Evolutionary conservation across 2,888 invertebrate species (phyloP), one percentile per base, ranked within the genome.

Genomic region (Diogma glabrata): DNA sequence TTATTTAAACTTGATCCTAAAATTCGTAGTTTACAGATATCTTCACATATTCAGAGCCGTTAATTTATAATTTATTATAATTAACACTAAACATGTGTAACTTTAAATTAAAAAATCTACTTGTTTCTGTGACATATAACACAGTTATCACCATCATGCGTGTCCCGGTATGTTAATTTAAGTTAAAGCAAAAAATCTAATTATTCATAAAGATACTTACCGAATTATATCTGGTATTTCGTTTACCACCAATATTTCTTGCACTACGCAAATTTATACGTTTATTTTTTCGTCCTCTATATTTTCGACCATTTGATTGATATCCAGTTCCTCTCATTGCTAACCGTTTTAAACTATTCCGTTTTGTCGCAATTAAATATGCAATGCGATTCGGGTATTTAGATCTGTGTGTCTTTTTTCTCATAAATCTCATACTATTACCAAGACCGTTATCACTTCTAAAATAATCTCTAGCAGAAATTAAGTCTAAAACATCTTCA

Each of bases 361-460:
- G 77, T 51, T 86, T 81, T 55, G 83, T 79, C 3, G 84, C 81
- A 51, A 87, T 84, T 47, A 87, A 67, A 57, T 82, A 81, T 17
- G 84, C 82, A 60, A 87, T 78, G 55, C 84, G 74, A 65, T 84
- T 86, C 1, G 79, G 76, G 50, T 77, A 78, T 30, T 78, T 62
- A 36, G 61, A 58, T 12, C 67, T 64, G 57, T 70, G 71, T 30
- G 65, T 62, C 58, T 58, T 72, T 24, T 6, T 24, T 7, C 24
- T 6, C 6, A 6, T 6, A 9, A 6, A 24, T n/a, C 30, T 22
- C 19, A 33, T 33, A 20, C 14, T 30, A 14, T 19, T 23, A 3
- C 14, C 20, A 9, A 22, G n/a, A 10, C 19, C 24, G 6, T 19
- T 33, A 48, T 33, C 20, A 14, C 19, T 23, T 5, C 26, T 24